Evolutionary conservation across 2,797 vertebrate species (phyloP).

Genomic region (Tarsius wallacei): DNA sequence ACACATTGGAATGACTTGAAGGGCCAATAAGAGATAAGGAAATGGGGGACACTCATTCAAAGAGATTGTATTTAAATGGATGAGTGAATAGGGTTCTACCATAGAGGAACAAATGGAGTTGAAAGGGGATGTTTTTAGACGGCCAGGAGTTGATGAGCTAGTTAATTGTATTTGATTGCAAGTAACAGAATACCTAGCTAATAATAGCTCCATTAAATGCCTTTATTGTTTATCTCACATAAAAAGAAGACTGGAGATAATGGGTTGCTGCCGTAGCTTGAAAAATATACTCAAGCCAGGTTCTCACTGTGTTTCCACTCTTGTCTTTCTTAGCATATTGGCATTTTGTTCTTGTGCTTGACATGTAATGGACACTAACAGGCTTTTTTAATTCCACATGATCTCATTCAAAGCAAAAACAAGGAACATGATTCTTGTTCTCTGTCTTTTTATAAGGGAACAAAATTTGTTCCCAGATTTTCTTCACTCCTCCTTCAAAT

Average conservation of each 20-base stretch:
- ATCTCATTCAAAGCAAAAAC: neutral
- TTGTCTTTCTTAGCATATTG: neutral
- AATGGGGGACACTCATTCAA: neutral
- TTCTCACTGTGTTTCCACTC: neutral
- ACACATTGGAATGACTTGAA: neutral
- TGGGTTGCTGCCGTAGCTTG: neutral
- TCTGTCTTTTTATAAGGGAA: neutral
- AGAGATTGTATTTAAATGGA: neutral
- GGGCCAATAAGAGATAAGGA: neutral
- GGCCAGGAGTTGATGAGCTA: neutral
- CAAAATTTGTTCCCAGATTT: conserved; percentile 4
- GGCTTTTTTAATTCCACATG: neutral
- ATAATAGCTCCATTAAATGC: neutral
- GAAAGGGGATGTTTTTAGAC: neutral
- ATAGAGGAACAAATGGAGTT: neutral
- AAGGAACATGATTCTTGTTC: neutral
- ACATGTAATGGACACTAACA: neutral
- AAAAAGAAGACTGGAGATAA: neutral
- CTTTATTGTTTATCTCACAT: conserved; percentile 27
- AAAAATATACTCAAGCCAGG: neutral
- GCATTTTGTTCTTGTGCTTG: neutral
- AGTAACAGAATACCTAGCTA: neutral
- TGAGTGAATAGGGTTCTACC: neutral
- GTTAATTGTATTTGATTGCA: neutral
- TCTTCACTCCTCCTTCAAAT: neutral